phyloP scores from a whole-genome alignment of 1,140 invertebrate genomes.

The Platyscapa corneri region DNA sequence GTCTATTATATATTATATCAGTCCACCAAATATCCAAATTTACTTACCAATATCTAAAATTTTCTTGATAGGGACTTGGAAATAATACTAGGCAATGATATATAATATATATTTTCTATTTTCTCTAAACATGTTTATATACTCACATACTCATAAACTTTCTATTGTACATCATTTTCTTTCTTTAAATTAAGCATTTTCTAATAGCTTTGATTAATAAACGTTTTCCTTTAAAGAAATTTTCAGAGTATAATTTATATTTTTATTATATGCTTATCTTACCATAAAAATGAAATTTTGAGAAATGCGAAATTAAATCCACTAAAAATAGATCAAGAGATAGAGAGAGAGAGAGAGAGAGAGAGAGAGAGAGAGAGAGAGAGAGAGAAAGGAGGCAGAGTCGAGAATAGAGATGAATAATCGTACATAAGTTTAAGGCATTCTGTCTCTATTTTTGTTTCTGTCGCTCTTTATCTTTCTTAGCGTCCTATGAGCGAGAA shows the following conservation, averaged over 20 bases:
- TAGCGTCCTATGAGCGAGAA: not conserved
- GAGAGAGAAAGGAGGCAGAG: not conserved
- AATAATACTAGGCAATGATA: too few relatives aligned
- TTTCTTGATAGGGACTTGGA: too few relatives aligned
- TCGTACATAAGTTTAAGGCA: not conserved
- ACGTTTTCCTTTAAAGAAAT: not conserved
- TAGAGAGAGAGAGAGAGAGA: not conserved
- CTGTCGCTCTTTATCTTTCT: not conserved
- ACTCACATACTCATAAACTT: slow-evolving; percentile 4
- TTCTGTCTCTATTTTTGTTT: not conserved
- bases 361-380: not conserved
- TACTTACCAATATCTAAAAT: too few relatives aligned
- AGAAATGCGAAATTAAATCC: not conserved
- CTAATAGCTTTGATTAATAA: slow-evolving; percentile 38
- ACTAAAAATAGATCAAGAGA: not conserved
- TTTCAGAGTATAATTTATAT: not conserved
- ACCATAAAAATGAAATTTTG: not conserved
- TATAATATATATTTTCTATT: not conserved
- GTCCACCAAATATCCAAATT: too few relatives aligned
- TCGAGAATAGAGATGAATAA: not conserved
- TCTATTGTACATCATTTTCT: slow-evolving; percentile 25
- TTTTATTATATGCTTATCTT: not conserved
- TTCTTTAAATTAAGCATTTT: slow-evolving; percentile 25
- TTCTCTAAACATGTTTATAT: not conserved
- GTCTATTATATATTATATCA: too few relatives aligned